Conservation (phyloP, 2,113 vertebrate species). For the Xiphorhynchus elegans region DNA sequence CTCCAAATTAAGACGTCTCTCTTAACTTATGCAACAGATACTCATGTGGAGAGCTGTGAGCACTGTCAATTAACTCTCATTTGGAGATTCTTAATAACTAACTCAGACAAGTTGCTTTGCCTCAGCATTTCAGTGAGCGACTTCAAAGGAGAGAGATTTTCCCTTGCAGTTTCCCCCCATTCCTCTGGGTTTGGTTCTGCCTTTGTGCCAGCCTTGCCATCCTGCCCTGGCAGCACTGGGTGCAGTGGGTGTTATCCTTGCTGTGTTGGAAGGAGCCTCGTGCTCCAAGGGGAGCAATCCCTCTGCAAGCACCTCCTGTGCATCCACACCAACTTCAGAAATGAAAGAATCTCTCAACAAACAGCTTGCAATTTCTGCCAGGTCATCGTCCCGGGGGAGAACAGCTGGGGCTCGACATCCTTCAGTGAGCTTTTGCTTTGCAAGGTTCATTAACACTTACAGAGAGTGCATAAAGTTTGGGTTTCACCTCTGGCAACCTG, state of each 20-base stretch:
- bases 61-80: background rate
- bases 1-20: background rate
- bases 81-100: background rate
- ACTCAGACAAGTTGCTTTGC: background rate
- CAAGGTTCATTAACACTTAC: conserved; percentile 41
- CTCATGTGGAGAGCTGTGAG: background rate
- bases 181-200: background rate
- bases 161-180: background rate
- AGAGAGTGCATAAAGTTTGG: background rate
- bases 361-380: background rate
- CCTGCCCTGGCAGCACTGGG: background rate
- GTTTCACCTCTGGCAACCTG: conserved; percentile 27
- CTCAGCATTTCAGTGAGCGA: background rate
- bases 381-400: background rate
- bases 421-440: conserved; percentile 1
- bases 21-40: background rate
- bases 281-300: background rate
- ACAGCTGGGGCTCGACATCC: background rate
- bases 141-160: background rate
- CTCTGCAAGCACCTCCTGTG: background rate
- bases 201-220: background rate
- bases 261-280: background rate
- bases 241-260: background rate
- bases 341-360: background rate
- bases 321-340: background rate